Conservation (phyloP, 2,888 invertebrate genomes). For the Piscicola geometra region DNA sequence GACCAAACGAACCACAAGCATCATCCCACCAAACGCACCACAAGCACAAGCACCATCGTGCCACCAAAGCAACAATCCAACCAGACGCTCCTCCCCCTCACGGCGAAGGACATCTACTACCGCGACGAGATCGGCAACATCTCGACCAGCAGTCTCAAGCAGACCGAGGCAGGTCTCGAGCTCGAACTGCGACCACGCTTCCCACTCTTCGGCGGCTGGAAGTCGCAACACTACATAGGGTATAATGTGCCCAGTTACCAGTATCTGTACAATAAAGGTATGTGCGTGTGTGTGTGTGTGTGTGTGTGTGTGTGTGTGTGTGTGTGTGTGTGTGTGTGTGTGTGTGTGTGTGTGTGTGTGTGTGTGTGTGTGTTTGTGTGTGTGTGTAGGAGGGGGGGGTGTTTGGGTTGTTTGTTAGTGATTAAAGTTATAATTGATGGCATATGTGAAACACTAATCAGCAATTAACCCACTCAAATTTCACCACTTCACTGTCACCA, state of each 20-base stretch:
- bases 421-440: too few relatives aligned
- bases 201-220: conserved; percentile 98
- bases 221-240: conserved; percentile 89
- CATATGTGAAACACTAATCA: neutral
- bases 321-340: neutral
- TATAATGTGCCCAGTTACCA: conserved; percentile 96
- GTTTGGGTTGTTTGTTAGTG: neutral
- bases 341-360: too few relatives aligned
- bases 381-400: neutral
- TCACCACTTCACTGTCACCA: neutral
- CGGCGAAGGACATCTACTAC: conserved; percentile 93
- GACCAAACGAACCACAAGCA: too few relatives aligned
- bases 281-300: neutral
- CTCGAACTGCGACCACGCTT: conserved; percentile 91
- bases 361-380: too few relatives aligned
- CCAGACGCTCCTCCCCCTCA: conserved; percentile 66
- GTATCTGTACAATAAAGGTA: conserved; percentile 43
- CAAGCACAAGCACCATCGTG: too few relatives aligned
- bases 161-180: conserved; percentile 85
- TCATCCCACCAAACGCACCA: too few relatives aligned
- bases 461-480: neutral
- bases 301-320: neutral
- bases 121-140: conserved; percentile 96
- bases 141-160: conserved; percentile 86
- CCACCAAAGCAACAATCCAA: too few relatives aligned